Base-by-base conservation (phyloP, 2,797 vertebrate species). In the Tragopan temminckii region DNA sequence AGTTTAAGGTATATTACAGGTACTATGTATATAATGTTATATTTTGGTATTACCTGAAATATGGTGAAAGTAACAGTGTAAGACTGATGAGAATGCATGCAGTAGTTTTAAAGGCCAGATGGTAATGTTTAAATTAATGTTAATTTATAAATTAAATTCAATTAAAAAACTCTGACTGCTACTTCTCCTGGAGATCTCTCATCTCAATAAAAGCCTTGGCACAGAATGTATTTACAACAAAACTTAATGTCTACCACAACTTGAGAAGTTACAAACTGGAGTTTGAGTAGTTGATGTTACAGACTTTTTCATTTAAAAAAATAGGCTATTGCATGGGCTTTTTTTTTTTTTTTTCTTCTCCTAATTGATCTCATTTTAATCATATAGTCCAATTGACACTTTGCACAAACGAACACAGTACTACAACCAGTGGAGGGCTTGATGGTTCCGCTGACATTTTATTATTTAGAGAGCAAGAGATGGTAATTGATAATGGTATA, bases 101-200 rank as follows among this genome's bases (percentile, higher is more conserved):
- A 70, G 53, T 35, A 27, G 3, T 81, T 71, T 93, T 85, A 93
- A 90, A 80, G 19, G 24, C 24, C 33, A 50, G 2, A 17, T 89
- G 35, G 23, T 86, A 95, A 90, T 7, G 93, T 80, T 88, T 71
- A 86, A 92, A 89, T 87, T 75, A 81, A 90, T 92, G 53, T 31
- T 84, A 84, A 42, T 14, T 87, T 88, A 40, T 45, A 48, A 68
- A 57, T 3, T 33, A 78, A 55, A 12, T 72, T 89, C 43, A 62
- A 45, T 76, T 82, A 18, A 69, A 62, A 61, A 79, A 69, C 31
- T 7, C 8, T 72, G 14, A 6, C 33, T 90, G 42, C 17, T 61
- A 46, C n/a, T 92, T 10, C 66, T 88, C 52, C 8, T 59, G 11
- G 13, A 48, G 14, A 52, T 52, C 8, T 45, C 8, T 31, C 17